These are phyloP conservation scores for Eueides isabella DNA, from an alignment of 1,140 invertebrate species.

Conservation along the genomic window DNA sequence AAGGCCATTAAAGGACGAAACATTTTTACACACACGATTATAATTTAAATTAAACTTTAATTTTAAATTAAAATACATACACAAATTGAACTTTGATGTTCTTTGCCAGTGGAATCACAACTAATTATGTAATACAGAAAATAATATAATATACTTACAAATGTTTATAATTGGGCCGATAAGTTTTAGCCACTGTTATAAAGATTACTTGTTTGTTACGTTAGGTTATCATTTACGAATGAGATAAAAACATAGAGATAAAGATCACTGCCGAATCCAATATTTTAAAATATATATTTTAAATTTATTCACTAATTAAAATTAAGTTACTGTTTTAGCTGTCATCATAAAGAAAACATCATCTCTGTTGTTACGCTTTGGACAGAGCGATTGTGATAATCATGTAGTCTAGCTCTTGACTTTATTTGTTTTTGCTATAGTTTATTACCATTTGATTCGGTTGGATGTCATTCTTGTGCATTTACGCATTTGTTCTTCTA, in stretches of 20 bases:
- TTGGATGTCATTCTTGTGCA: too few species aligned
- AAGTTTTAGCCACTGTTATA: constrained; percentile 3
- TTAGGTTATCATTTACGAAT: not conserved
- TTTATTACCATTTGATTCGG: too few species aligned
- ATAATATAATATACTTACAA: not conserved
- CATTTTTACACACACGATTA: too few species aligned
- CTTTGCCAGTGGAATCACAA: not conserved
- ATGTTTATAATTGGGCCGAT: constrained; percentile 14
- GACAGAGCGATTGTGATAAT: too few species aligned
- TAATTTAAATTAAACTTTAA: not conserved
- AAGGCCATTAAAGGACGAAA: too few species aligned
- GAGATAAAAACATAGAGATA: not conserved
- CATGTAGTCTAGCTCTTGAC: too few species aligned
- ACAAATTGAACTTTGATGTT: not conserved
- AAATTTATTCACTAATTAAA: too few species aligned
- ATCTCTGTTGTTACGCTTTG: too few species aligned
- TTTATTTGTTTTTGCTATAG: too few species aligned
- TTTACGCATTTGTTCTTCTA: too few species aligned
- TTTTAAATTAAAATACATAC: not conserved
- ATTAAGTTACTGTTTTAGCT: not conserved
- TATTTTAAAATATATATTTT: not conserved
- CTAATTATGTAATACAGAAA: constrained; percentile 1
- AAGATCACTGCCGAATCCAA: too few species aligned
- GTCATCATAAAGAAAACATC: too few species aligned
- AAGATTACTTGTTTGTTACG: constrained; percentile 3